Conservation (phyloP, 1,140 invertebrate genomes). For the Melitaea cinxia region DNA sequence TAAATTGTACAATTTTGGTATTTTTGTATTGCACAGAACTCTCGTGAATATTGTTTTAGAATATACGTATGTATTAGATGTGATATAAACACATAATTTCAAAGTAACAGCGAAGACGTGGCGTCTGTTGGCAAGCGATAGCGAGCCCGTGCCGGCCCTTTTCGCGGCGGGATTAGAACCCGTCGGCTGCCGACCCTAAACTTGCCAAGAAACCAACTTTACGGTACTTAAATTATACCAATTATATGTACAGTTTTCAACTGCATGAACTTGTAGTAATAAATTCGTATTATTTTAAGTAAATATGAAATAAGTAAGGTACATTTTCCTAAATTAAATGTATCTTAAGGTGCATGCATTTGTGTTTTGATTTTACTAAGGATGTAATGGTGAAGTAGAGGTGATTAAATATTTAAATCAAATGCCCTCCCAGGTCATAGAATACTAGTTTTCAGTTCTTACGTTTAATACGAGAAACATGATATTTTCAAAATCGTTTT, state of each 20-base stretch:
- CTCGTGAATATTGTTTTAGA: neutral
- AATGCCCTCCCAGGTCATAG: no score
- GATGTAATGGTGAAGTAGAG: no score
- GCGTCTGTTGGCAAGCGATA: constrained; percentile 52
- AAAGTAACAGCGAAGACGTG: constrained; percentile 32
- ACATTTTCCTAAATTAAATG: no score
- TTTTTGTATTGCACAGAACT: neutral
- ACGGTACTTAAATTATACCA: constrained; percentile 32
- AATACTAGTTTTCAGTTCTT: no score
- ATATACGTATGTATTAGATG: neutral
- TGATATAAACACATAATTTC: constrained; percentile 26
- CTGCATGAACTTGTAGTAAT: neutral
- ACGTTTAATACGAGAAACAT: no score
- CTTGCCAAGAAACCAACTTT: constrained; percentile 52
- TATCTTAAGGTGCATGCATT: no score
- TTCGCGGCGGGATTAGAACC: constrained; percentile 51
- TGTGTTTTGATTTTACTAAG: no score
- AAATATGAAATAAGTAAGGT: neutral
- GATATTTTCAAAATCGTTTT: no score
- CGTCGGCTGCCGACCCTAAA: constrained; percentile 50
- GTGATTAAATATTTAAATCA: no score
- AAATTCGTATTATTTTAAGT: neutral
- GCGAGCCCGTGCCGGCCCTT: constrained; percentile 52
- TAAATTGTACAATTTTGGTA: no score
- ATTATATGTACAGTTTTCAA: constrained; percentile 10